Conservation (phyloP, 2,888 invertebrate species). For the Biston betularia region DNA sequence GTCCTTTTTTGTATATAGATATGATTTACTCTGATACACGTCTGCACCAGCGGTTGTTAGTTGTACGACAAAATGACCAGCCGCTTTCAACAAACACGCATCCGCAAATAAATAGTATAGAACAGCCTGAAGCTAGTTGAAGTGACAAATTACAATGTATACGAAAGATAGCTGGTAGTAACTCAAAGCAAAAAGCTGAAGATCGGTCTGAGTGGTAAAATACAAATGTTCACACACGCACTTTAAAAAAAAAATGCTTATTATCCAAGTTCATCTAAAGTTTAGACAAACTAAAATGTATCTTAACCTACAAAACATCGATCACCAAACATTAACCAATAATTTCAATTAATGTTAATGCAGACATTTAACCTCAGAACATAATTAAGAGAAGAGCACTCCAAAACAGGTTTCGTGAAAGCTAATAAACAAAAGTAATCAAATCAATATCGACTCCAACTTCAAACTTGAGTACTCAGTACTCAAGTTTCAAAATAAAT, state of each 20-base stretch:
- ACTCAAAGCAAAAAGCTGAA: too few relatives aligned
- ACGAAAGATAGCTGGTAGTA: too few relatives aligned
- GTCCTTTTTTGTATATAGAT: too few relatives aligned
- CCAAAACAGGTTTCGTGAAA: slow-evolving; percentile 11
- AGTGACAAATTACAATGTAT: too few relatives aligned
- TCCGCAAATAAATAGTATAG: too few relatives aligned
- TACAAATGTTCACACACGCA: background rate
- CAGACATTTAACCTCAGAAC: slow-evolving; percentile 12
- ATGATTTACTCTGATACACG: too few relatives aligned
- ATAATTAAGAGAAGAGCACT: slow-evolving; percentile 11
- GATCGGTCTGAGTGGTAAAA: too few relatives aligned
- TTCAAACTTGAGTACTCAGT: slow-evolving; percentile 23
- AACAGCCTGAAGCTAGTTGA: too few relatives aligned
- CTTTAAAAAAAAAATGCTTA: background rate
- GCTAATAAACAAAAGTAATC: slow-evolving; percentile 31
- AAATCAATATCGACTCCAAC: slow-evolving; percentile 27
- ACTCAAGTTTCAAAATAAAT: slow-evolving; percentile 39
- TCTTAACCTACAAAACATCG: background rate
- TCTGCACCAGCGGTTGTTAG: too few relatives aligned
- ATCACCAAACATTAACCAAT: background rate
- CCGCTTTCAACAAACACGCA: too few relatives aligned
- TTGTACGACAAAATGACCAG: too few relatives aligned
- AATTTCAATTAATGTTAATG: slow-evolving; percentile 1
- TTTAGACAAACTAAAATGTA: background rate
- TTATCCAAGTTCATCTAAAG: background rate